Evolutionary conservation across 2,888 invertebrate genomes (phyloP).

Genomic region (Acrobasis repandana): DNA sequence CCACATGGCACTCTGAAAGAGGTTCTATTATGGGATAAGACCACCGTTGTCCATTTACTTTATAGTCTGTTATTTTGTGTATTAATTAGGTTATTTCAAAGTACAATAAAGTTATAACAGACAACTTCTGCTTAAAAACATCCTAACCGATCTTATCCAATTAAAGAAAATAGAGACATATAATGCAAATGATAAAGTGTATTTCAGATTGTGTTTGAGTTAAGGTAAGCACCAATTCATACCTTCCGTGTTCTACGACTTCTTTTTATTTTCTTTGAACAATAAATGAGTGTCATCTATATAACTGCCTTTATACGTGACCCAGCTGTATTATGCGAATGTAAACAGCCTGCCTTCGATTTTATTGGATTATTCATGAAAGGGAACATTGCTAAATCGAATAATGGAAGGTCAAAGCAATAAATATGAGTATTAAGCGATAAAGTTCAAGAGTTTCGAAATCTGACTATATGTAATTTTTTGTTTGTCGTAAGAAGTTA

Average conservation of each 20-base stretch:
- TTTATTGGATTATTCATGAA: constrained; percentile 63
- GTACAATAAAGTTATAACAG: too few relatives aligned
- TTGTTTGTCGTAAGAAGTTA: not conserved
- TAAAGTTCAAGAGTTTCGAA: constrained; percentile 6
- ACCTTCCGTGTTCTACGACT: constrained; percentile 51
- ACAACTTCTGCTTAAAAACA: constrained; percentile 46
- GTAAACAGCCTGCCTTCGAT: constrained; percentile 57
- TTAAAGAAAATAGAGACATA: constrained; percentile 20
- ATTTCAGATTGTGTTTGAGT: not conserved
- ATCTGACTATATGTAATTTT: not conserved
- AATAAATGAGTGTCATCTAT: constrained; percentile 70
- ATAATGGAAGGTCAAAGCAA: constrained; percentile 48
- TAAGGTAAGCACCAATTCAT: constrained; percentile 39
- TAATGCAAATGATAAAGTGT: not conserved
- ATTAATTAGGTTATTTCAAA: too few relatives aligned
- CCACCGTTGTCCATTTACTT: too few relatives aligned
- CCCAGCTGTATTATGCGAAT: constrained; percentile 56
- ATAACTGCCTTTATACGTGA: constrained; percentile 62
- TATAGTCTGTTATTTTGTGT: too few relatives aligned
- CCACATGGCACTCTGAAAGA: too few relatives aligned
- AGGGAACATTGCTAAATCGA: constrained; percentile 49
- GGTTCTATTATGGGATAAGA: too few relatives aligned
- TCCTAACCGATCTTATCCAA: constrained; percentile 32
- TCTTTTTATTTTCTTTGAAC: constrained; percentile 73
- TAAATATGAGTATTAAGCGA: constrained; percentile 22